Evolutionary conservation across 1,140 invertebrate genomes (phyloP).

Genomic region (Calycopis cecrops): DNA sequence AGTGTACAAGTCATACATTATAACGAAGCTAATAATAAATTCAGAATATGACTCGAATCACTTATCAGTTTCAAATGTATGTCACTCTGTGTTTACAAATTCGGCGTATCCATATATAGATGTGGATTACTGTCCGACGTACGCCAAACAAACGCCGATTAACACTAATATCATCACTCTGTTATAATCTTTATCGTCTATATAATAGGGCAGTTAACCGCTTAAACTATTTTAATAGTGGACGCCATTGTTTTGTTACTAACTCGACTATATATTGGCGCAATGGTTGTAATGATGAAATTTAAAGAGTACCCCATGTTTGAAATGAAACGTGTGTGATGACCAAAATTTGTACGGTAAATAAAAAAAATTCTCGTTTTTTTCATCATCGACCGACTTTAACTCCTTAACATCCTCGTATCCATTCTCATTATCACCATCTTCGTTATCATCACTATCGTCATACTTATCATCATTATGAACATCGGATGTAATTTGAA

Average conservation of each 20-base stretch:
- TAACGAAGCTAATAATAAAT: slow-evolving; percentile 8
- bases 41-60: slow-evolving; percentile 15
- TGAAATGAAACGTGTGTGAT: not conserved
- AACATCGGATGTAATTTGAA: too few species aligned
- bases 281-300: slow-evolving; percentile 13
- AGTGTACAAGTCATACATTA: not conserved
- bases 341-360: not conserved
- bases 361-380: too few species aligned
- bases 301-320: slow-evolving; percentile 8
- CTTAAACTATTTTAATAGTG: slow-evolving; percentile 27
- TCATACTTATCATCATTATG: too few species aligned
- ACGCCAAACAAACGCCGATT: slow-evolving; percentile 32
- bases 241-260: slow-evolving; percentile 30
- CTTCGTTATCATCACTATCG: too few species aligned
- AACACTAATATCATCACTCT: slow-evolving; percentile 35
- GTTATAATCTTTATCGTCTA: slow-evolving; percentile 36
- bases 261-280: slow-evolving; percentile 31
- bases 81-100: slow-evolving; percentile 39
- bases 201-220: slow-evolving; percentile 32
- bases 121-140: slow-evolving; percentile 42
- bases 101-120: slow-evolving; percentile 37
- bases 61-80: slow-evolving; percentile 33
- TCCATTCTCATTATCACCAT: too few species aligned
- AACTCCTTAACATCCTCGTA: too few species aligned
- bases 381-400: too few species aligned